Evolutionary conservation across 2,113 vertebrate species (phyloP).

Genomic region (Tapirus terrestris): DNA sequence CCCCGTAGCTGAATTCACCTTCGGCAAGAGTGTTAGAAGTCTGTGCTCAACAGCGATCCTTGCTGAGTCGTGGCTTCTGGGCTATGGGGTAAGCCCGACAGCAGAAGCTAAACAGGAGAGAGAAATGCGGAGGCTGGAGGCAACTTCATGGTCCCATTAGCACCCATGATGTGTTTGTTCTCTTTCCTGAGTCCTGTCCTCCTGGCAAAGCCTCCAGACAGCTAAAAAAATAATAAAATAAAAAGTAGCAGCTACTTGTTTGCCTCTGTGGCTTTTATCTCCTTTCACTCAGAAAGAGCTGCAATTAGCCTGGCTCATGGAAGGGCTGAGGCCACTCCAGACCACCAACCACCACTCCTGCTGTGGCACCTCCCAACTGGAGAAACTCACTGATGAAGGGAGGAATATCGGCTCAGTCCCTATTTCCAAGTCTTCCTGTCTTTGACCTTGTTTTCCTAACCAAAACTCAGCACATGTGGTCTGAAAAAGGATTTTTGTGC

Average conservation of each 20-base stretch:
- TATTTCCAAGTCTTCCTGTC: not conserved
- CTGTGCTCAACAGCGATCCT: not conserved
- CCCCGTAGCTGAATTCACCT: not conserved
- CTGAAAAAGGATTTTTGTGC: not conserved
- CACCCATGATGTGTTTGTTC: not conserved
- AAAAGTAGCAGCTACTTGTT: not conserved
- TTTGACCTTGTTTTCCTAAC: constrained; percentile 15
- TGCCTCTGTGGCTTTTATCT: not conserved
- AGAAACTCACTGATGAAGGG: not conserved
- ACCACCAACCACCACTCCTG: not conserved
- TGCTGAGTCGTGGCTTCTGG: not conserved
- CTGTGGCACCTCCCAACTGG: not conserved
- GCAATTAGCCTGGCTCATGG: accelerated
- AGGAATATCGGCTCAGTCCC: not conserved
- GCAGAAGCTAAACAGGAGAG: not conserved
- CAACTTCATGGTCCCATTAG: not conserved
- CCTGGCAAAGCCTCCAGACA: not conserved
- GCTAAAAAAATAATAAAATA: not conserved
- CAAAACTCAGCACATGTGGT: not conserved
- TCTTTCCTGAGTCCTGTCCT: not conserved
- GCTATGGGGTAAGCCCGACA: not conserved
- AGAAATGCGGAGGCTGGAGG: not conserved
- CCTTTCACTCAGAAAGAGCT: not conserved
- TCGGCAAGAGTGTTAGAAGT: not conserved
- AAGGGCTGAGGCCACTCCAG: not conserved